Conservation (phyloP, 2,888 invertebrate species). For the Orgyia antiqua region DNA sequence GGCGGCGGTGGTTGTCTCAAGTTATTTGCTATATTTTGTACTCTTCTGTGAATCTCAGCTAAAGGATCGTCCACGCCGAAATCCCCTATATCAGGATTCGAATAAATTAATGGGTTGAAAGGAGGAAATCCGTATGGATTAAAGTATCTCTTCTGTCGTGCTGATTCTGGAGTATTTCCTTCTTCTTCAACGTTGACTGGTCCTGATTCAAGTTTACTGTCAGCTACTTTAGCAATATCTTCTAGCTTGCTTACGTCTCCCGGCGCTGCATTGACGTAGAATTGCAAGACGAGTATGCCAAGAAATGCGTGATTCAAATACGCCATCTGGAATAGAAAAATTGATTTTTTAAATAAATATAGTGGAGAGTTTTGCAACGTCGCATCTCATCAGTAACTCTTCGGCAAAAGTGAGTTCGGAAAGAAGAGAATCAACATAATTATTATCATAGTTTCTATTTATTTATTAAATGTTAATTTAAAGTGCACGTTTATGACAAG, state of each 20-base stretch:
- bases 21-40: slow-evolving; percentile 38
- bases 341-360: too few relatives aligned
- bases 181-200: slow-evolving; percentile 25
- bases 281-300: slow-evolving; percentile 38
- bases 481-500: too few relatives aligned
- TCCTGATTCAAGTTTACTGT: slow-evolving; percentile 24
- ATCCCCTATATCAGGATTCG: slow-evolving; percentile 19
- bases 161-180: slow-evolving; percentile 24
- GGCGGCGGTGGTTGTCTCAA: slow-evolving; percentile 32
- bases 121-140: slow-evolving; percentile 39
- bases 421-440: too few relatives aligned
- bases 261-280: slow-evolving; percentile 43
- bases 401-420: too few relatives aligned
- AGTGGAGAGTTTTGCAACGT: too few relatives aligned
- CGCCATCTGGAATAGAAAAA: slow-evolving; percentile 55
- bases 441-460: too few relatives aligned
- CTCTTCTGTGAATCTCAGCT: slow-evolving; percentile 34
- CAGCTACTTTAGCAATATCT: slow-evolving; percentile 26
- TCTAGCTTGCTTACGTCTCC: slow-evolving; percentile 32
- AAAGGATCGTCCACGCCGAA: slow-evolving; percentile 33
- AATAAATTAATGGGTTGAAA: slow-evolving; percentile 30
- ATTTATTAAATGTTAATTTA: too few relatives aligned
- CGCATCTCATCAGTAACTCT: too few relatives aligned
- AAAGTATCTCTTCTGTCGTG: slow-evolving; percentile 47
- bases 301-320: slow-evolving; percentile 27